Percentiles rank a stretch among this genome's conserved stretches.
These are phyloP conservation scores for Heterodera schachtii DNA, from an alignment of 1,140 invertebrate species.

Conservation along the genomic window DNA sequence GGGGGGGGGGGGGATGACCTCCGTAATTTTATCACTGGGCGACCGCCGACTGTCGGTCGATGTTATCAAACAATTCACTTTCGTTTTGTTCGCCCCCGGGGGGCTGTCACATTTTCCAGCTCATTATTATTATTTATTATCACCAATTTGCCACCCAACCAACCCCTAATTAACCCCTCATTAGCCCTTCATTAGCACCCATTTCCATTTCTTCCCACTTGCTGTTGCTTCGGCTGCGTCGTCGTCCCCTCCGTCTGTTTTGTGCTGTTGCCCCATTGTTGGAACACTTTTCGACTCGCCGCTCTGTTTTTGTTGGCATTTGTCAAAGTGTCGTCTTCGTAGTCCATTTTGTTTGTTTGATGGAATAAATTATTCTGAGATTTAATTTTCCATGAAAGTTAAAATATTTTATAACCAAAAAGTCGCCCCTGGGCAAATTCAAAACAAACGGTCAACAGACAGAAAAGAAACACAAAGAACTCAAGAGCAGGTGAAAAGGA, in stretches of 20 bases:
- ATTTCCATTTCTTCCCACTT: too few species aligned
- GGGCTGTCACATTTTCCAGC: too few species aligned
- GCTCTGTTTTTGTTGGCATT: conserved; percentile 4
- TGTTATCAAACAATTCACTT: background rate
- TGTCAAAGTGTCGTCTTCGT: conserved; percentile 12
- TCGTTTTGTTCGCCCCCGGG: background rate
- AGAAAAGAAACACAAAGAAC: background rate
- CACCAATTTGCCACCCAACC: too few species aligned
- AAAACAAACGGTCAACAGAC: background rate
- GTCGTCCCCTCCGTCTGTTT: background rate
- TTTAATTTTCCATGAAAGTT: too few species aligned
- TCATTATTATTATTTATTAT: too few species aligned
- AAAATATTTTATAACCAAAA: too few species aligned
- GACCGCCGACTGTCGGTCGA: background rate
- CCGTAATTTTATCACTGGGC: background rate
- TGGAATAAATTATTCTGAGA: background rate
- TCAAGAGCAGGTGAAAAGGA: background rate
- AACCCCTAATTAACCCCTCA: too few species aligned
- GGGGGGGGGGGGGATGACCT: background rate
- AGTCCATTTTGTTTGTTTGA: conserved; percentile 2
- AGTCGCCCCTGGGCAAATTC: background rate
- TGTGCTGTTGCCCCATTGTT: conserved; percentile 2
- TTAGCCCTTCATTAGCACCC: too few species aligned
- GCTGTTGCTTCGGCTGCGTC: background rate
- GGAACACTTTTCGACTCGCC: conserved; percentile 19